Conservation (phyloP, 2,113 vertebrate species). For the Gorsachius goisagi region DNA sequence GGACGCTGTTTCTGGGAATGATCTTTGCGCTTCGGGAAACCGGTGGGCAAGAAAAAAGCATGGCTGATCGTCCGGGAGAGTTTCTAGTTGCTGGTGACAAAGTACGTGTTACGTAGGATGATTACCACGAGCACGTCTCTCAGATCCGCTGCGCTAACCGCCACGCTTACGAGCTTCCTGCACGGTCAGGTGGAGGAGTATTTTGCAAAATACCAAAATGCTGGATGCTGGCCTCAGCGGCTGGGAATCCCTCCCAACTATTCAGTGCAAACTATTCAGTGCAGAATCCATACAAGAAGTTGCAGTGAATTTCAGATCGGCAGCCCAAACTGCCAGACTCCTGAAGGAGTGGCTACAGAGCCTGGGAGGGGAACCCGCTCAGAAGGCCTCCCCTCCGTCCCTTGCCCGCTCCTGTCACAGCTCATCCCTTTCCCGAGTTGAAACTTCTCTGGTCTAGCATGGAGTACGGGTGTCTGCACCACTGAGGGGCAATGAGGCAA, state of each 20-base stretch:
- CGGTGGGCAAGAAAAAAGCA: background rate
- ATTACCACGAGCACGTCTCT: background rate
- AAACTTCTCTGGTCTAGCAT: too few species aligned
- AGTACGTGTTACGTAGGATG: fast-evolving
- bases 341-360: background rate
- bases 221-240: background rate
- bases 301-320: background rate
- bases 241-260: background rate
- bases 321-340: background rate
- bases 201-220: background rate
- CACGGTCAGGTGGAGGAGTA: fast-evolving
- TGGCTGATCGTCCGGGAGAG: fast-evolving
- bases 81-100: background rate
- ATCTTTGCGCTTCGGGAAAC: background rate
- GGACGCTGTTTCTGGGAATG: background rate
- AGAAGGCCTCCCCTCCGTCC: background rate
- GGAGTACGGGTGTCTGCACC: fast-evolving
- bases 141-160: fast-evolving
- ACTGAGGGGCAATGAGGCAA: background rate
- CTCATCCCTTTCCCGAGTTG: background rate
- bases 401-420: background rate
- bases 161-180: background rate
- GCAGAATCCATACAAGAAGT: background rate
- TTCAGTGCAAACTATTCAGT: background rate
- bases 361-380: background rate